Base-by-base conservation (phyloP, 2,113 vertebrate species). In the Morphnarchus princeps region DNA sequence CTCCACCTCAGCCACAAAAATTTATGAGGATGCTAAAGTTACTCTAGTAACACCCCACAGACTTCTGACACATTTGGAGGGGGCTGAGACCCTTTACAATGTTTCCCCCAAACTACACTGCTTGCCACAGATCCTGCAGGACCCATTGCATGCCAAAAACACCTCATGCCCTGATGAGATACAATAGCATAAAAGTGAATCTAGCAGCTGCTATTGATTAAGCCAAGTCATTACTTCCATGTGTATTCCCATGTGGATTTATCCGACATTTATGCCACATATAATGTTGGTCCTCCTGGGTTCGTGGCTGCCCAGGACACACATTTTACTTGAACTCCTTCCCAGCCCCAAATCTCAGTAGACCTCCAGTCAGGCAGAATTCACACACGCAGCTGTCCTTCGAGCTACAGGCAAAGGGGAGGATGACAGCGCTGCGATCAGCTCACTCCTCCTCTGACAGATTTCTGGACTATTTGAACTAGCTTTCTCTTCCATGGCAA, bases 151-250 rank as follows among this genome's bases (percentile, higher is more conserved):
- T 0, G 6, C 69, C 61, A 57, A 49, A 49, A 95, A 87, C 77
- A 89, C 81, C 66, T 92, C 73, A 25, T 76, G 89, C 34, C 29
- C 89, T 87, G 61, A 40, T 94, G 87, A 95, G 87, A 82, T 85
- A 93, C 58, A 91, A 77, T 72, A 89, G 49, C 45, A 66, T 84
- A 93, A 88, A 93, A 95, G 65, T 93, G 87, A 91, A 87, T 62
- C 73, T 85, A 96, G 66, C 93, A 95, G 87, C 73, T 95, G 93
- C 70, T 95, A 96, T 95, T 96, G 97, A 95, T 96, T 97, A 95
- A 87, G 66, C 89, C 84, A 94, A 76, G 81, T 85, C 87, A 91
- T 96, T 96, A 93, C 78, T 95, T 94, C 91, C 83, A 82, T 95
- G 71, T 0, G 9, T 81, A 47, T 93, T 94, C 94, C 93, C 91